Percentiles rank a stretch among this genome's conserved stretches.
phyloP scores from a whole-genome alignment of 2,113 vertebrate genomes.

The Myanophis thanlyinensis region DNA sequence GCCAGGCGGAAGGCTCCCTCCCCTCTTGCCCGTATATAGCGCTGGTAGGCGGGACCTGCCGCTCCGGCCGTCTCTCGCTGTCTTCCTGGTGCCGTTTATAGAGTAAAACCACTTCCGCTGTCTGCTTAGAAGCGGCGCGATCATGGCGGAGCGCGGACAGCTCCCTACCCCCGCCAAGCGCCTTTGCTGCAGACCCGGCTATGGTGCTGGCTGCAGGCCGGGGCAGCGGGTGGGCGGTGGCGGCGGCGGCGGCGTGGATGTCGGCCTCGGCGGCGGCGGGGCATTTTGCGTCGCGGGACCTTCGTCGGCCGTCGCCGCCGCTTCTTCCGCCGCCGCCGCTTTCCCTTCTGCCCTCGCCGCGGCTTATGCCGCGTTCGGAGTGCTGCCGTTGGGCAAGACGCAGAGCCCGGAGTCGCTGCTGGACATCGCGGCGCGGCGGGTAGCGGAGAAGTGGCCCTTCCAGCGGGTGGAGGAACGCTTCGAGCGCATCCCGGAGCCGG shows the following conservation, averaged over 20 bases:
- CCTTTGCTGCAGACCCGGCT: conserved; percentile 90
- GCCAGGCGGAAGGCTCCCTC: conserved; percentile 28
- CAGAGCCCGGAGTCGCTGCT: conserved; percentile 88
- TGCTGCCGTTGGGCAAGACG: conserved; percentile 76
- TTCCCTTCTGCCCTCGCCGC: conserved; percentile 64
- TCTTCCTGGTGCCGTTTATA: conserved; percentile 86
- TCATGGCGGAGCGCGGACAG: conserved; percentile 97
- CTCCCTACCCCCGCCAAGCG: conserved; percentile 91
- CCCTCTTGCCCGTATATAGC: conserved; percentile 75
- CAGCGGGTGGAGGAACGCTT: conserved; percentile 94
- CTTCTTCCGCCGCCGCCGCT: conserved; percentile 43
- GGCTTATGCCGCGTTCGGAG: conserved; percentile 64
- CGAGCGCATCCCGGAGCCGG: conserved; percentile 93
- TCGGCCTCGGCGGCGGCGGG: conserved; percentile 62
- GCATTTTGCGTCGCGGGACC: conserved; percentile 72
- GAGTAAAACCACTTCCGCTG: conserved; percentile 88
- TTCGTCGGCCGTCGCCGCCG: conserved; percentile 65
- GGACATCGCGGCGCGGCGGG: conserved; percentile 91
- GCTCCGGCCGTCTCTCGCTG: conserved; percentile 53
- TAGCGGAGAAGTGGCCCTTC: conserved; percentile 97
- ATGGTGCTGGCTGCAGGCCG: conserved; percentile 74
- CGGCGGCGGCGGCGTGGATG: conserved; percentile 56
- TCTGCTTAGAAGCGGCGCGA: conserved; percentile 89
- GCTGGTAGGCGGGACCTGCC: conserved; percentile 61
- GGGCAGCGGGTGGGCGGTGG: conserved; percentile 75